A percentile compares a stretch with the other conserved stretches of the same genome.
Conservation (phyloP, 1,140 invertebrate species). For the Chionoecetes opilio region DNA sequence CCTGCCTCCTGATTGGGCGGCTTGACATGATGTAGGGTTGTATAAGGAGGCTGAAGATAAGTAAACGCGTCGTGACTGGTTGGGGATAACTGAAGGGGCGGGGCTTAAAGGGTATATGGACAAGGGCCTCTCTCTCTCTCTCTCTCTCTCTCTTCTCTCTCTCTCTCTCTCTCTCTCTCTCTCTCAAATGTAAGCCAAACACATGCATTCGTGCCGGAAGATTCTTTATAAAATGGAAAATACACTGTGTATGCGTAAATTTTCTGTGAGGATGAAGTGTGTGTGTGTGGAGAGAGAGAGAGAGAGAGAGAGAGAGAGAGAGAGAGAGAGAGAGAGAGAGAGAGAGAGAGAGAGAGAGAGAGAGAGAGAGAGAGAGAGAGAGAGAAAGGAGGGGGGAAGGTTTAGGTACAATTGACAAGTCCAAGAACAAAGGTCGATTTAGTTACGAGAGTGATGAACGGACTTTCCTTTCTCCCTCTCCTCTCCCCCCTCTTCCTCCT, state of each 20-base stretch:
- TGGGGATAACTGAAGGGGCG: slow-evolving; percentile 10
- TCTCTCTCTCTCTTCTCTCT: slow-evolving; percentile 28
- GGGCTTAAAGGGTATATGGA: background rate
- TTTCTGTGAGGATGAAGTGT: background rate
- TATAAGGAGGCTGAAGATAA: slow-evolving; percentile 40
- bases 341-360: too few relatives aligned
- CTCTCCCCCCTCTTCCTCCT: background rate
- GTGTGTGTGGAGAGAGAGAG: too few relatives aligned
- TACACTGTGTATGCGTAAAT: background rate
- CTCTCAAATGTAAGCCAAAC: background rate
- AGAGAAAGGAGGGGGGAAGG: too few relatives aligned
- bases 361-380: too few relatives aligned
- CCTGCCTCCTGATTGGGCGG: background rate
- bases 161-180: background rate
- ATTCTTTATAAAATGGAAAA: background rate
- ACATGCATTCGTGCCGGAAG: background rate
- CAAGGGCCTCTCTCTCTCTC: background rate
- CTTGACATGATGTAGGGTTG: slow-evolving; percentile 19
- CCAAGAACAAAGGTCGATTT: background rate
- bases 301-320: too few relatives aligned
- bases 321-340: too few relatives aligned
- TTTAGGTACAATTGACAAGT: too few relatives aligned
- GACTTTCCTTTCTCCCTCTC: background rate
- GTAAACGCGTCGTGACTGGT: background rate
- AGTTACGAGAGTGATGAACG: background rate